These are phyloP conservation scores for Ahaetulla prasina DNA, from an alignment of 2,113 vertebrate species.

Conservation along the genomic window DNA sequence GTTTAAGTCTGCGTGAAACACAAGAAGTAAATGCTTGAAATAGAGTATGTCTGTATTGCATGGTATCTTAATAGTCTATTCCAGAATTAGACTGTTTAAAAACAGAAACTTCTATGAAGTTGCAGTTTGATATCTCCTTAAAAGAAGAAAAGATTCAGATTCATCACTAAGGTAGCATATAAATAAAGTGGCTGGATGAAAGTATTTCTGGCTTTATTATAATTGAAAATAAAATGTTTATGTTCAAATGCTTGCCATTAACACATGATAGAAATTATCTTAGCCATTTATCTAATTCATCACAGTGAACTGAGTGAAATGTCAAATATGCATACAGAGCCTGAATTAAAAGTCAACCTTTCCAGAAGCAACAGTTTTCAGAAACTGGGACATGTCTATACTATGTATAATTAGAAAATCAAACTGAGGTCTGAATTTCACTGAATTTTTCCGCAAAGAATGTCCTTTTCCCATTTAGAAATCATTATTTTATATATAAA, in stretches of 20 bases:
- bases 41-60: background rate
- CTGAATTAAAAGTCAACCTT: background rate
- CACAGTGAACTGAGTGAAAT: background rate
- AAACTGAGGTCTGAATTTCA: slow-evolving; percentile 18
- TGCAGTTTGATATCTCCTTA: background rate
- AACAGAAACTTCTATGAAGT: slow-evolving; percentile 37
- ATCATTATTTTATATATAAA: background rate
- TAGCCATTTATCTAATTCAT: background rate
- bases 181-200: background rate
- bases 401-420: slow-evolving; percentile 15
- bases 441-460: background rate
- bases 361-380: slow-evolving; percentile 18
- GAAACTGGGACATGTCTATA: slow-evolving; percentile 48
- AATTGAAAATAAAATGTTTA: background rate
- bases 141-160: background rate
- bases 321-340: background rate
- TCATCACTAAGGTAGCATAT: background rate
- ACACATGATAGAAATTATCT: background rate
- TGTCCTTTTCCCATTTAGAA: background rate
- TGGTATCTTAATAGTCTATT: background rate
- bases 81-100: background rate
- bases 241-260: background rate
- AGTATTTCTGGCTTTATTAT: background rate
- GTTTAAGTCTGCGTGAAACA: background rate
- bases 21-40: background rate